Conservation (phyloP, 2,113 vertebrate species). For the Artemisiospiza belli region DNA sequence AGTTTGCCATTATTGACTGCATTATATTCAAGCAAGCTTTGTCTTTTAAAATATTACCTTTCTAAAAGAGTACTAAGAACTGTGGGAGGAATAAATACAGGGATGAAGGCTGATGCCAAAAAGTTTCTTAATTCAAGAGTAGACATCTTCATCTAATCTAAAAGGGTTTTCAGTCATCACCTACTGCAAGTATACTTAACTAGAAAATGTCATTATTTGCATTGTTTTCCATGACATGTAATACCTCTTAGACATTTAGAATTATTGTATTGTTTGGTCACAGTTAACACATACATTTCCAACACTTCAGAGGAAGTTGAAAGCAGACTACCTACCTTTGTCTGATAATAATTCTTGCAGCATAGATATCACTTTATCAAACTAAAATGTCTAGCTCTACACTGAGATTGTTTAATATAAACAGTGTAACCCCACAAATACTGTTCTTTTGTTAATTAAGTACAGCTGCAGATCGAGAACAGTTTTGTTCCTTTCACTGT, state of each 20-base stretch:
- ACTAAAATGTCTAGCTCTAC: not conserved
- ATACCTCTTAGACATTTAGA: not conserved
- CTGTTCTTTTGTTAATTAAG: not conserved
- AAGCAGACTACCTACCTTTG: not conserved
- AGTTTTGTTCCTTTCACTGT: not conserved
- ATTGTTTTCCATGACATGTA: not conserved
- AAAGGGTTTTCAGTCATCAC: not conserved
- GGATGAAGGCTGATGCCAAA: not conserved
- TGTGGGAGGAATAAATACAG: not conserved
- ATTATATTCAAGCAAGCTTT: not conserved
- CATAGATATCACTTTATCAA: not conserved
- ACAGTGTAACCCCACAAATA: slow-evolving; percentile 11
- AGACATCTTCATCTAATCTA: not conserved
- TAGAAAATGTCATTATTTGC: not conserved
- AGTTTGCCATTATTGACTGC: not conserved
- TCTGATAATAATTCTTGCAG: not conserved
- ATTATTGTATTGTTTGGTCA: not conserved
- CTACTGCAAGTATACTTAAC: not conserved
- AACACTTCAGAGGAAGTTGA: not conserved
- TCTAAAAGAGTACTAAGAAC: not conserved
- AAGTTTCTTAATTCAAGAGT: not conserved
- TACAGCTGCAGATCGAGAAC: not conserved
- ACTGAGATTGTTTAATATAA: not conserved
- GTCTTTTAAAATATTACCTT: not conserved
- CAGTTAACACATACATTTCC: not conserved